Conservation (phyloP, 2,113 vertebrate genomes). For the Eulemur rufifrons region DNA sequence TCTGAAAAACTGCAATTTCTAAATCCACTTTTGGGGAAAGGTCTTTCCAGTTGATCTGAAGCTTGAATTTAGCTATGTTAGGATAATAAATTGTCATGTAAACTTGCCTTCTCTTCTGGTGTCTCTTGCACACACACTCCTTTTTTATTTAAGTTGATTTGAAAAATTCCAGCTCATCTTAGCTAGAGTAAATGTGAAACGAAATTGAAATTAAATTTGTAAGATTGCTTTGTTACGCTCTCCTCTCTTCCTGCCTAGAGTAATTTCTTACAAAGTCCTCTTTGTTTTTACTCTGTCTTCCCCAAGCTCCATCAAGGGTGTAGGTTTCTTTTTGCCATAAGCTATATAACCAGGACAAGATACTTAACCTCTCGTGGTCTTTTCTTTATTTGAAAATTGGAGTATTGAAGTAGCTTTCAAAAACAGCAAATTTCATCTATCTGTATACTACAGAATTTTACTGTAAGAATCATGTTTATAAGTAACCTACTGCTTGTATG, state of each 20-base stretch:
- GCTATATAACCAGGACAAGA: background rate
- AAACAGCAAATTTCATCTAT: background rate
- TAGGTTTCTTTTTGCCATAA: background rate
- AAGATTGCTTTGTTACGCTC: background rate
- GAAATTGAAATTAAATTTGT: background rate
- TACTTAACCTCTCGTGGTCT: background rate
- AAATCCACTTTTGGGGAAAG: background rate
- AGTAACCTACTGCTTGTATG: background rate
- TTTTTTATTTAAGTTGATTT: background rate
- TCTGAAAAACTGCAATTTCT: background rate
- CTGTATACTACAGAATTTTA: conserved; percentile 4
- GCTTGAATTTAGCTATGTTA: background rate
- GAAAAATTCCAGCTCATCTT: background rate
- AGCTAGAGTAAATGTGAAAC: background rate
- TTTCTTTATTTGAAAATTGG: background rate
- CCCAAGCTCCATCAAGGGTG: background rate
- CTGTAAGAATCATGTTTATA: background rate
- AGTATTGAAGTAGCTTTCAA: background rate
- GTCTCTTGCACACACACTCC: background rate
- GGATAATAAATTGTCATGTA: background rate
- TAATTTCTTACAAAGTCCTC: background rate
- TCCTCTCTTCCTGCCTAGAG: background rate
- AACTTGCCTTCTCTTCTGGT: background rate
- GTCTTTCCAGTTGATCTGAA: background rate
- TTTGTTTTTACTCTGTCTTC: background rate